A percentile compares a stretch with the other conserved stretches of the same genome.
Conservation (phyloP, 2,113 vertebrate species). For the Leptobrachium leishanense region DNA sequence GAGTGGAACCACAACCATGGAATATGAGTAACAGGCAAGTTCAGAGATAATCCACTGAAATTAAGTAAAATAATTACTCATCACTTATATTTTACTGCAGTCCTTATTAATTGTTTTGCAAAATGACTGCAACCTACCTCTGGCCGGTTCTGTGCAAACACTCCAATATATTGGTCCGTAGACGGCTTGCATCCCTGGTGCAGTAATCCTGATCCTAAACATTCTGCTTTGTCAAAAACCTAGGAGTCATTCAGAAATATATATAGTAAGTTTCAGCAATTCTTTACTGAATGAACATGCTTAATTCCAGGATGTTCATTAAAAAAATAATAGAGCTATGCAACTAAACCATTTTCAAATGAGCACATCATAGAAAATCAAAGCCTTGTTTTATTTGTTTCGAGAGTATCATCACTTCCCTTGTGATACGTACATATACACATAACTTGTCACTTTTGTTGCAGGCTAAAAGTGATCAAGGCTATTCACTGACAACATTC, state of each 20-base stretch:
- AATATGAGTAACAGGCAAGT: slow-evolving; percentile 96
- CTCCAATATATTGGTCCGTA: slow-evolving; percentile 87
- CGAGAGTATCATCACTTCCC: too few relatives aligned
- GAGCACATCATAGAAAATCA: too few relatives aligned
- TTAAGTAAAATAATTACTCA: slow-evolving; percentile 37
- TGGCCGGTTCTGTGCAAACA: slow-evolving; percentile 96
- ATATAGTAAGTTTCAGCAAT: too few relatives aligned
- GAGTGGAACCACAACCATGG: slow-evolving; percentile 95
- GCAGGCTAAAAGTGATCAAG: too few relatives aligned
- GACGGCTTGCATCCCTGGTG: slow-evolving; percentile 83
- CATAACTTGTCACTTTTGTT: too few relatives aligned
- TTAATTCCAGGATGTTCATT: too few relatives aligned
- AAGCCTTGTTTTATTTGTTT: too few relatives aligned
- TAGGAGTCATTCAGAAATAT: slow-evolving; percentile 52
- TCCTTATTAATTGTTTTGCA: background rate
- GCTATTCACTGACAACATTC: too few relatives aligned
- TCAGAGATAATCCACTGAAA: slow-evolving; percentile 95
- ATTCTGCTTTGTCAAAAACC: slow-evolving; percentile 87
- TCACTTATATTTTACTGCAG: background rate
- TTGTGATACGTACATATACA: too few relatives aligned
- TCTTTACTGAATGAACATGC: too few relatives aligned
- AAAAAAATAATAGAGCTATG: too few relatives aligned
- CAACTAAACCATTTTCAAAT: too few relatives aligned
- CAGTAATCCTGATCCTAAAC: slow-evolving; percentile 90
- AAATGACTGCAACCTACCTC: slow-evolving; percentile 21